A percentile compares a stretch with the other conserved stretches of the same genome.
These are phyloP conservation scores for Pachypanchax playfairii DNA, from an alignment of 2,113 vertebrate genomes.

Conservation along the genomic window DNA sequence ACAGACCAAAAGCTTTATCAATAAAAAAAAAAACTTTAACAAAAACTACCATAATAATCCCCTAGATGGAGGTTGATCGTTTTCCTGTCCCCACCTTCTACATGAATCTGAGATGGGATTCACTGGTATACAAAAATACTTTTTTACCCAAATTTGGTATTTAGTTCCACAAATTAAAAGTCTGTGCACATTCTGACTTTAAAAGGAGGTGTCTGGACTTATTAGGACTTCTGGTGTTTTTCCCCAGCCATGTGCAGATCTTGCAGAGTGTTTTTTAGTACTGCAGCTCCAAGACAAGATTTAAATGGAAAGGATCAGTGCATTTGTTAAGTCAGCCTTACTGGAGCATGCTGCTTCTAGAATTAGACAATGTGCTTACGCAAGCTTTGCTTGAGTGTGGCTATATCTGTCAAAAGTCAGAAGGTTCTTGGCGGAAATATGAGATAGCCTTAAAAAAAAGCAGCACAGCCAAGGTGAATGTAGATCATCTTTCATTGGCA, in stretches of 20 bases:
- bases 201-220: slow-evolving; percentile 30
- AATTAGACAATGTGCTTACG: slow-evolving; percentile 61
- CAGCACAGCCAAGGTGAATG: background rate
- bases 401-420: slow-evolving; percentile 30
- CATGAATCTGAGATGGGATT: background rate
- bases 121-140: slow-evolving; percentile 12
- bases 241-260: slow-evolving; percentile 6
- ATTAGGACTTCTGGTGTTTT: slow-evolving; percentile 23
- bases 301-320: slow-evolving; percentile 54
- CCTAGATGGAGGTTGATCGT: too few relatives aligned
- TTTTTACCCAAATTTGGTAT: slow-evolving; percentile 43
- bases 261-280: slow-evolving; percentile 28
- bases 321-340: slow-evolving; percentile 46
- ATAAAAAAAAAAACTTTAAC: too few relatives aligned
- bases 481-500: background rate
- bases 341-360: slow-evolving; percentile 49
- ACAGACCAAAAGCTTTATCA: too few relatives aligned
- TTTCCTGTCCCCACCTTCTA: background rate
- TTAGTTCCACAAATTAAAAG: slow-evolving; percentile 24
- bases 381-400: slow-evolving; percentile 19
- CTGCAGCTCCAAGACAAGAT: slow-evolving; percentile 30
- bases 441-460: slow-evolving; percentile 20
- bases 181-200: background rate
- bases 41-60: too few relatives aligned
- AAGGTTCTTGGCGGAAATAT: slow-evolving; percentile 14